Base-by-base conservation (phyloP, 1,140 invertebrate species). In the Nomia melanderi region DNA sequence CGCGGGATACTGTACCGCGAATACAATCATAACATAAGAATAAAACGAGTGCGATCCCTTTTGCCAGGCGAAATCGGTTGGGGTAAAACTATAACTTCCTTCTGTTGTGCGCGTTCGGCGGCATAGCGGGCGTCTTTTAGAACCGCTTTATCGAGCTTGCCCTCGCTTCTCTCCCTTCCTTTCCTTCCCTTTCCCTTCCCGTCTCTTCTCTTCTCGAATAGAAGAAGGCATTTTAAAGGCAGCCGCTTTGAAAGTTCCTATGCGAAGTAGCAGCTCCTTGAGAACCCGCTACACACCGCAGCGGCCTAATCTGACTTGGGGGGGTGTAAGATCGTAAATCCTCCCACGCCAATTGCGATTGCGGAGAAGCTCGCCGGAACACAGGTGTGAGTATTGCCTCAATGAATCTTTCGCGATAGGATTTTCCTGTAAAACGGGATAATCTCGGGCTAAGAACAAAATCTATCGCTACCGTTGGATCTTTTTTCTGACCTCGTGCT, bases 251-350 rank as follows among this genome's bases (percentile, higher is more conserved):
- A 82, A 70, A 82, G 65, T 59, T 78, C 33, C 76, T 78, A 70
- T 33, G 65, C 64, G 41, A 47, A 71, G n/a, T n/a, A n/a, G 62
- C 65, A 25, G 70, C 66, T 71, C 31, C 65, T 79, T 41, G 60
- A 79, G 72, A 83, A 79, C 66, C 63, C 81, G 59, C 73, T 39
- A 50, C 27, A 77, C 79, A 47, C 75, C 81, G 27, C 64, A n/a
- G 11, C 53, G 64, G 72, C 69, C 82, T 84, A 83, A 84, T 84
- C 82, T 77, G 81, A 75, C 72, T 81, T 69, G 71, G 73, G 73
- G 73, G 73, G 64, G 73, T 69, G 82, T 57, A 63, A 77, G 79
- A 84, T 86, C 84, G 85, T 86, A 86, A 86, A 86, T 86, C 84
- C 82, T 79, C 78, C 77, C 59, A 81, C 79, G 81, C 81, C 82